Conservation (phyloP, 2,888 invertebrate genomes). For the Galerucella pusilla region DNA sequence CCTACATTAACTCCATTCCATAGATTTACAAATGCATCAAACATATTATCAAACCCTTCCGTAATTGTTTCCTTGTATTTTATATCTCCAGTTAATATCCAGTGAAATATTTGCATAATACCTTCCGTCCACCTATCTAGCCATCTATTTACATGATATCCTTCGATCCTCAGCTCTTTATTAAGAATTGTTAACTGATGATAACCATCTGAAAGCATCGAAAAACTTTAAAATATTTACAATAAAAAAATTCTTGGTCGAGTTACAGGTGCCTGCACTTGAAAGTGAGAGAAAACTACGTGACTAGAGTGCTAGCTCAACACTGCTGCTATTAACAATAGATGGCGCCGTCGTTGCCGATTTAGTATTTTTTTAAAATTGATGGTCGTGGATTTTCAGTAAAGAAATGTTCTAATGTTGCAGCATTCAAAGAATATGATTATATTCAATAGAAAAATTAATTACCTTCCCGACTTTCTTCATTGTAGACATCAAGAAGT, state of each 20-base stretch:
- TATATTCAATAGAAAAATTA: neutral
- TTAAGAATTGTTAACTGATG: neutral
- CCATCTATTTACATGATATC: neutral
- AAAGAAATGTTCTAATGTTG: too few relatives aligned
- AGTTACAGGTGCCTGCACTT: too few relatives aligned
- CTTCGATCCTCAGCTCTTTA: neutral
- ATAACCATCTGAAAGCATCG: neutral
- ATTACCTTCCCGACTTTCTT: neutral
- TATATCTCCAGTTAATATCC: neutral
- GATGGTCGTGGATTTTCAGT: too few relatives aligned
- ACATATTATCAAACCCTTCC: neutral
- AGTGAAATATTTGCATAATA: neutral
- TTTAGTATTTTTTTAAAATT: too few relatives aligned
- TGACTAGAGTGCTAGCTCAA: too few relatives aligned
- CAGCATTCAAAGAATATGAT: neutral
- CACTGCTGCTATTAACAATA: too few relatives aligned
- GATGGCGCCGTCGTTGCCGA: too few relatives aligned
- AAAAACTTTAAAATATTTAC: neutral
- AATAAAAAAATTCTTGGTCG: too few relatives aligned
- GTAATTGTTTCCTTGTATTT: slow-evolving; percentile 28
- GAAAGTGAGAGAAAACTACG: too few relatives aligned
- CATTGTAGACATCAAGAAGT: neutral
- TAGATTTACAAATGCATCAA: neutral
- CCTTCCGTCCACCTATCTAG: neutral
- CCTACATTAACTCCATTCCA: neutral